Evolutionary conservation across 1,140 invertebrate species (phyloP), one percentile per base, ranked within the genome.

Genomic region (Phocides pigmalion): DNA sequence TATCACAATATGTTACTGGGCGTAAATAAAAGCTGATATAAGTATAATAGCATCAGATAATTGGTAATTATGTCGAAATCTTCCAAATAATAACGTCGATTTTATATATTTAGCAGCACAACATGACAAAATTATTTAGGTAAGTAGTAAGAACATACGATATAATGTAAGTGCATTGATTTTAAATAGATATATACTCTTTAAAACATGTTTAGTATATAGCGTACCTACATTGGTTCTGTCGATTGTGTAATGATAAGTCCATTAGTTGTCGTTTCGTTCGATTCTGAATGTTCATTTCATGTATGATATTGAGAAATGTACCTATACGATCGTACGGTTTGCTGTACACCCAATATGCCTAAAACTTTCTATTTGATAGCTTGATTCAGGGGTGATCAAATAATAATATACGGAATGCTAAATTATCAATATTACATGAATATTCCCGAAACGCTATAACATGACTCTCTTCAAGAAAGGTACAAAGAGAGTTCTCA

Each of bases 1-100:
- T 56, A 56, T 42, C 53, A 22, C 25, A 14, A 28, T 32, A 32
- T 32, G 28, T 32, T 32, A 32, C 28, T 16, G 20, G n/a, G 14
- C 19, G n/a, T 41, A 25, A 54, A 54, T 56, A 42, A 16, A 42
- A 54, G 5, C 20, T 19, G 39, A 56, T 56, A 56, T 56, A 56
- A 42, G 42, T 14, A 20, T 42, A 56, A 28, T 41, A 56, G 6
- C 37, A 17, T 14, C 1, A 39, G 16, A 14, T 54, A 17, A 15
- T 39, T 4, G 4, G 2, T 54, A 54, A 54, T 41, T 20, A 14
- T 54, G 35, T 54, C 17, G 51, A 41, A 54, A 37, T 54, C 35
- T 37, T 54, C 15, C 11, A 41, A 16, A 37, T 35, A 32, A 6
- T n/a, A 41, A 54, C 35, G 16, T 12, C 47, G 5, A 6, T 32